These are phyloP conservation scores for Liparis tanakae DNA, from an alignment of 2,797 vertebrate genomes.

Conservation along the genomic window DNA sequence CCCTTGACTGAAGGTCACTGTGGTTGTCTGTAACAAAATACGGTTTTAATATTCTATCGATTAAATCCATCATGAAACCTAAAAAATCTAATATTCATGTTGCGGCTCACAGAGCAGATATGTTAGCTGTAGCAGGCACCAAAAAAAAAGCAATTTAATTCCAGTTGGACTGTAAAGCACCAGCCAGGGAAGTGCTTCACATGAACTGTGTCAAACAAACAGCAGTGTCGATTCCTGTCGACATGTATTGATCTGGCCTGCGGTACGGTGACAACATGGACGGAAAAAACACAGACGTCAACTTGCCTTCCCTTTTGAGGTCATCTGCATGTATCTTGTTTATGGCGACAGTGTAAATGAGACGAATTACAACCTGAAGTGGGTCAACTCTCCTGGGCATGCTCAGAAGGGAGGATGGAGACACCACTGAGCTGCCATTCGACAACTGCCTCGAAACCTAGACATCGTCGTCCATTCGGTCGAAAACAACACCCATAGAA, in stretches of 20 bases:
- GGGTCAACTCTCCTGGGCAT: conserved; percentile 65
- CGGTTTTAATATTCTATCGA: neutral
- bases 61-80: neutral
- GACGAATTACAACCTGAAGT: conserved; percentile 64
- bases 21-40: neutral
- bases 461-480: conserved; percentile 11
- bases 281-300: conserved; percentile 9
- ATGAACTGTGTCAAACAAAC: conserved; percentile 14
- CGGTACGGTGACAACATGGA: neutral
- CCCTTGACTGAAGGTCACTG: neutral
- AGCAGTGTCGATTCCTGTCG: neutral
- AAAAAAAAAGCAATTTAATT: neutral
- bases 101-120: neutral
- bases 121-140: neutral
- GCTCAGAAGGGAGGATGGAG: conserved; percentile 53
- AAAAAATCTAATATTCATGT: neutral
- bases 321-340: conserved; percentile 44
- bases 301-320: conserved; percentile 48
- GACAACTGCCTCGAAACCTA: conserved; percentile 44
- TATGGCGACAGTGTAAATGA: conserved; percentile 51
- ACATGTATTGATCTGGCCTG: conserved; percentile 31
- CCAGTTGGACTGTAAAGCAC: neutral
- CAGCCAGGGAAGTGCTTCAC: neutral
- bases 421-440: conserved; percentile 48
- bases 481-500: neutral